A percentile compares a stretch with the other conserved stretches of the same genome.
These are phyloP conservation scores for Pelosia muscerda DNA, from an alignment of 2,888 invertebrate genomes.

Conservation along the genomic window DNA sequence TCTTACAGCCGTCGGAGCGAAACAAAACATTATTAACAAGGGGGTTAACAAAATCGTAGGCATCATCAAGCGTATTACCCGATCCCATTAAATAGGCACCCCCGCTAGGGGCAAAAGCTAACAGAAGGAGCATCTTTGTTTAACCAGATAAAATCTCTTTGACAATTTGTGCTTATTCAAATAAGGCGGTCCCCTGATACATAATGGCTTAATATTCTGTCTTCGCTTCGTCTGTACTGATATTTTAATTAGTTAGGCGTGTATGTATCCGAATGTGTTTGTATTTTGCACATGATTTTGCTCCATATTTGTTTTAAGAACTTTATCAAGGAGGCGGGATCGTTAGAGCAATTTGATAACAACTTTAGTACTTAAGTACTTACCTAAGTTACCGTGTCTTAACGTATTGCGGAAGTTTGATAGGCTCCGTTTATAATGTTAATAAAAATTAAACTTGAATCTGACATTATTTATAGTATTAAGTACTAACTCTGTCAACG, in stretches of 20 bases:
- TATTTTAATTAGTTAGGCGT: conserved; percentile 47
- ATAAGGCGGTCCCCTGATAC: conserved; percentile 79
- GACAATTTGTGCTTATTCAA: conserved; percentile 87
- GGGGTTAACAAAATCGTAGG: conserved; percentile 76
- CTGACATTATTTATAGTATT: neutral
- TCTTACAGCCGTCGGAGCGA: conserved; percentile 44
- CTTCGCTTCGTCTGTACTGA: conserved; percentile 49
- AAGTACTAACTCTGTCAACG: neutral
- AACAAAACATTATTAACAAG: conserved; percentile 75
- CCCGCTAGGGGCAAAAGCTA: conserved; percentile 78
- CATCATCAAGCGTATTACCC: conserved; percentile 84
- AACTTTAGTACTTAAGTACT: neutral
- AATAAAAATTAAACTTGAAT: neutral
- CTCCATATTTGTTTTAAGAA: neutral
- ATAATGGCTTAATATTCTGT: conserved; percentile 79
- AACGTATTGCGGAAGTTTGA: neutral
- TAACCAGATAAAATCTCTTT: conserved; percentile 86
- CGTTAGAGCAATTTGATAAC: neutral
- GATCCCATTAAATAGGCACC: conserved; percentile 82
- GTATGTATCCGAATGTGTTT: conserved; percentile 9
- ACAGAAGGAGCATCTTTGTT: conserved; percentile 84
- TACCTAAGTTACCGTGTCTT: neutral
- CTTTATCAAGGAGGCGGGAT: neutral
- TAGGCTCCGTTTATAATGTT: neutral
- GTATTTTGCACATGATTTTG: conserved; percentile 15